A percentile compares a stretch with the other conserved stretches of the same genome.
Conservation (phyloP, 1,140 invertebrate genomes). For the Brachionus manjavacas region DNA sequence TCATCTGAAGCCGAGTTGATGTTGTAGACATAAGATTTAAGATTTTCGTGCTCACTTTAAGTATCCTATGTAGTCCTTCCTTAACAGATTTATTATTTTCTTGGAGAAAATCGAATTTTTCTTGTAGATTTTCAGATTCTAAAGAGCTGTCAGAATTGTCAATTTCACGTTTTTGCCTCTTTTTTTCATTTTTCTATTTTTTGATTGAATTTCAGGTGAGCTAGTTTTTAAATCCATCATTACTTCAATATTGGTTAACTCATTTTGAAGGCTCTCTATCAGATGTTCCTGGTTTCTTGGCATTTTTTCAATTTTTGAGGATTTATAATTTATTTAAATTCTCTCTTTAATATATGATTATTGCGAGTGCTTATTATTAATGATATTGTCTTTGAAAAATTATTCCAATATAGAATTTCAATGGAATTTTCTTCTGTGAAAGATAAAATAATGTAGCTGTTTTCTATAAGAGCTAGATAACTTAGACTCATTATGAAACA, state of each 20-base stretch:
- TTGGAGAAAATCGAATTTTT: neutral
- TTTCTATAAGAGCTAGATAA: neutral
- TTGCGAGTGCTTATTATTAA: too few relatives aligned
- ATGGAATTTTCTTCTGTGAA: neutral
- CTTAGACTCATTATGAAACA: neutral
- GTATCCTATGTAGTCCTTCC: neutral
- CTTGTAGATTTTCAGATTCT: neutral
- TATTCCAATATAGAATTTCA: neutral
- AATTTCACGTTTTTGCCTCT: neutral
- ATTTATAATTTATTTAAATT: neutral
- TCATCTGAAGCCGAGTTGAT: neutral
- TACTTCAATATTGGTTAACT: neutral
- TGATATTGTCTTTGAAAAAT: too few relatives aligned
- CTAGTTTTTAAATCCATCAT: neutral
- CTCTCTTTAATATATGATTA: too few relatives aligned
- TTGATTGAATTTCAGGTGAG: neutral
- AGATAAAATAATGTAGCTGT: neutral
- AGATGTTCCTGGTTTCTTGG: neutral
- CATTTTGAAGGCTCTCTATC: neutral
- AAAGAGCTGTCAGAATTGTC: neutral
- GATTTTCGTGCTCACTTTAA: neutral
- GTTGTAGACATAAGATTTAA: neutral
- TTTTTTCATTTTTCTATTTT: neutral
- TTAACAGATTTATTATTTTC: neutral
- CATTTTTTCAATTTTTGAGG: neutral